phyloP scores from a whole-genome alignment of 2,888 invertebrate species.

The Ellobium chinense region DNA sequence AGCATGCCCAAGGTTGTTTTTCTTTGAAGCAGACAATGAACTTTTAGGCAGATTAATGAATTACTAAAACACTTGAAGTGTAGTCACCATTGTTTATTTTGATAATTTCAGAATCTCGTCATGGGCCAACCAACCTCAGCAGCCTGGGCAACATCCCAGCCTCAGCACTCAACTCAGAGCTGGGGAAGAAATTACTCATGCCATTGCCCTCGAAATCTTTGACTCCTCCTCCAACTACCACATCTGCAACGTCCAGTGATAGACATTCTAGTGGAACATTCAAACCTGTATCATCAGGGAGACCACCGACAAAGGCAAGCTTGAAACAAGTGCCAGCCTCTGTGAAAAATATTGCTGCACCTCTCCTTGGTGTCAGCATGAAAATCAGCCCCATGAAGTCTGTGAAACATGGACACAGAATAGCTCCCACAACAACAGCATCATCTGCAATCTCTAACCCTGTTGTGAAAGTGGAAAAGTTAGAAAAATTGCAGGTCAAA shows the following conservation, averaged over 20 bases:
- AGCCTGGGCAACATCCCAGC: conserved; percentile 40
- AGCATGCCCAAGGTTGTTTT: too few species aligned
- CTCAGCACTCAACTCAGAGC: conserved; percentile 46
- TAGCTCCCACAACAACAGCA: conserved; percentile 33
- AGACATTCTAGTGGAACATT: conserved; percentile 17
- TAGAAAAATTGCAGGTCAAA: conserved; percentile 47
- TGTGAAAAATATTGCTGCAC: conserved; percentile 22
- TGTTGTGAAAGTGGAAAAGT: conserved; percentile 76
- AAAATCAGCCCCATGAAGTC: conserved; percentile 53
- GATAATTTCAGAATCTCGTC: conserved; percentile 50
- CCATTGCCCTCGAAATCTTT: conserved; percentile 32
- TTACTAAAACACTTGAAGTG: too few species aligned
- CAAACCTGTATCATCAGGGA: conserved; percentile 28
- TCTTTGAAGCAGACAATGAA: too few species aligned
- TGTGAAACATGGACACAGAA: conserved; percentile 49
- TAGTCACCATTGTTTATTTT: too few species aligned
- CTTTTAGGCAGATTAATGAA: too few species aligned
- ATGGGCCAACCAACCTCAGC: conserved; percentile 49
- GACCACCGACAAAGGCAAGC: conserved; percentile 66
- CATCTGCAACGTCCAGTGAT: neutral
- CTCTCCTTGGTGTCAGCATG: conserved; percentile 50
- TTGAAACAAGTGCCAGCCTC: conserved; percentile 67
- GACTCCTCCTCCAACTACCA: conserved; percentile 20
- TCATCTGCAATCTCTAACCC: conserved; percentile 68
- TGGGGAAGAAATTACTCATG: conserved; percentile 49